These are phyloP conservation scores for Drosophila melanica DNA, from an alignment of 1,140 invertebrate species.

Conservation along the genomic window DNA sequence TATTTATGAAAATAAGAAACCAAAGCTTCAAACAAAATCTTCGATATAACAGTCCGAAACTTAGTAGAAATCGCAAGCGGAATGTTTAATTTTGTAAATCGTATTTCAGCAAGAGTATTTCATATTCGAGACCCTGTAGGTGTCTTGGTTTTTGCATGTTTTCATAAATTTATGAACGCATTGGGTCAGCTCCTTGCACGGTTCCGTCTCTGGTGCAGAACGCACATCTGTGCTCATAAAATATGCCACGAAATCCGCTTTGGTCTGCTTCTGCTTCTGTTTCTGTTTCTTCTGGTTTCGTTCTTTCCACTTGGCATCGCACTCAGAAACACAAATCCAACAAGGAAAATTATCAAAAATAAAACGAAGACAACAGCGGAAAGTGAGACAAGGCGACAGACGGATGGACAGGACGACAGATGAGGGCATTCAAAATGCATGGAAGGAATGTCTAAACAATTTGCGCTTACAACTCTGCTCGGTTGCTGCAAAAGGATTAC, in stretches of 20 bases:
- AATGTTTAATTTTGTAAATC: not conserved
- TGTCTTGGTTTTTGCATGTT: not conserved
- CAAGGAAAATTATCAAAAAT: conserved; percentile 75
- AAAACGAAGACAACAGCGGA: conserved; percentile 34
- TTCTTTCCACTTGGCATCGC: conserved; percentile 4
- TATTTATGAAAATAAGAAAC: no score
- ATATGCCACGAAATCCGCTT: conserved; percentile 73
- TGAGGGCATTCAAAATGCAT: conserved; percentile 59
- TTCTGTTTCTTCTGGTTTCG: not conserved
- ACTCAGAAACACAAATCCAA: conserved; percentile 56
- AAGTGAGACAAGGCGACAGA: conserved; percentile 17
- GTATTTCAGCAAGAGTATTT: not conserved
- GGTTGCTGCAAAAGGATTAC: conserved; percentile 67
- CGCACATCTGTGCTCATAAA: conserved; percentile 64
- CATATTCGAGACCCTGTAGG: not conserved
- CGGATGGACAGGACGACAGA: conserved; percentile 11
- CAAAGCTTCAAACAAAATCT: no score
- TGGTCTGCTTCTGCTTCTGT: conserved; percentile 3
- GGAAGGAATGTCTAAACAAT: conserved; percentile 68
- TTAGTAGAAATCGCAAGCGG: no score
- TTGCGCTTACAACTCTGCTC: conserved; percentile 59
- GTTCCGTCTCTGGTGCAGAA: conserved; percentile 3
- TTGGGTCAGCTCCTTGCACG: conserved; percentile 6
- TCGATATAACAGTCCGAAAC: no score
- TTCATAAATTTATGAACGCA: conserved; percentile 8